These are phyloP conservation scores for Oreochromis tanganicae DNA, from an alignment of 2,113 vertebrate genomes.

Conservation along the genomic window DNA sequence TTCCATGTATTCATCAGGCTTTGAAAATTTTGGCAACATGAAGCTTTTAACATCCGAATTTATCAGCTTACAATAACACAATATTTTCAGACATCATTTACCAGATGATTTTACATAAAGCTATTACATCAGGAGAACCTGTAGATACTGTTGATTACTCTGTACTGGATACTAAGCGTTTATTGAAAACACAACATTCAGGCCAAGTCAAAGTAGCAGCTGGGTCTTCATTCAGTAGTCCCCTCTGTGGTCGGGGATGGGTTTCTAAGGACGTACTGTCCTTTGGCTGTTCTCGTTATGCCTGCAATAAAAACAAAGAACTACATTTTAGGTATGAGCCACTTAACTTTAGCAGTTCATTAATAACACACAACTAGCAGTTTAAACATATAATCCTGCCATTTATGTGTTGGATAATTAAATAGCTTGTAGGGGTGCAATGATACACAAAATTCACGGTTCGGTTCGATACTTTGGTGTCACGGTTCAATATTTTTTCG, in stretches of 20 bases:
- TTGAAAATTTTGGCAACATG: background rate
- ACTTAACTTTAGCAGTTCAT: background rate
- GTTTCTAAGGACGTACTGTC: background rate
- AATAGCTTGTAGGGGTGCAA: too few relatives aligned
- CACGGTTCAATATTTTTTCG: too few relatives aligned
- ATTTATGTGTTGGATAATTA: background rate
- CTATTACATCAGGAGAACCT: background rate
- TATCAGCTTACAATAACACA: background rate
- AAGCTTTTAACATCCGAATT: background rate
- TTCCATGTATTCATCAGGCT: background rate
- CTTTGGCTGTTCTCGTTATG: background rate
- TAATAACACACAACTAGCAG: background rate
- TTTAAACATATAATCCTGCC: background rate
- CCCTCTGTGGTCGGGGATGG: background rate
- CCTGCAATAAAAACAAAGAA: background rate
- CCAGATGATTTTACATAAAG: background rate
- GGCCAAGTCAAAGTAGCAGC: background rate
- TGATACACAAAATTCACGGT: too few relatives aligned
- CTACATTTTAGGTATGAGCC: background rate
- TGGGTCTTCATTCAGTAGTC: background rate
- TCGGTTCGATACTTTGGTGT: too few relatives aligned
- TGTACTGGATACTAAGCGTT: background rate
- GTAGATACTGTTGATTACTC: background rate
- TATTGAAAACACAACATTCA: background rate
- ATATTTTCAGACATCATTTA: background rate